Conservation (phyloP, 2,888 invertebrate species). For the Hylaea fasciaria region DNA sequence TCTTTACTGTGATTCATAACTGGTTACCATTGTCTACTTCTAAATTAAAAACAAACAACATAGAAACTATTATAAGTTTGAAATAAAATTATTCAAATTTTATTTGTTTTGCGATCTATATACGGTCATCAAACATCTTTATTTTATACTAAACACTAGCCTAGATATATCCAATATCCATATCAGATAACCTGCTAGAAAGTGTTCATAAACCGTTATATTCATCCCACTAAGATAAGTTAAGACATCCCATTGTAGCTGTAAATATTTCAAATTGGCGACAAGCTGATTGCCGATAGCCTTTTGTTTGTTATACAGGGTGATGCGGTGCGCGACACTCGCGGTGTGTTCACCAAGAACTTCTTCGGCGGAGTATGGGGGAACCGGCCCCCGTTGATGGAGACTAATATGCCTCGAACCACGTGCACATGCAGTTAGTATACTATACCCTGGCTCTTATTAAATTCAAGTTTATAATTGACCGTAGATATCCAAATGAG, state of each 20-base stretch:
- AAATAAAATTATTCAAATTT: slow-evolving; percentile 9
- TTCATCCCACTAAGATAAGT: slow-evolving; percentile 14
- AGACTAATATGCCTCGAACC: slow-evolving; percentile 75
- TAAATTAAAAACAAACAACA: neutral
- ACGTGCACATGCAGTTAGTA: slow-evolving; percentile 88
- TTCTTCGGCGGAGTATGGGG: slow-evolving; percentile 87
- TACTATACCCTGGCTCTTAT: too few relatives aligned
- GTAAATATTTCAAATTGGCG: slow-evolving; percentile 1
- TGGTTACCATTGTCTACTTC: neutral
- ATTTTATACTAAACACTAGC: neutral
- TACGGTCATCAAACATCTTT: slow-evolving; percentile 4
- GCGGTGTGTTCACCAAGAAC: slow-evolving; percentile 77
- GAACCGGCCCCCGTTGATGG: slow-evolving; percentile 86
- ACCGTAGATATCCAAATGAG: too few relatives aligned
- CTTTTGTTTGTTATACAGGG: slow-evolving; percentile 49
- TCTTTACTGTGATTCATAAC: neutral
- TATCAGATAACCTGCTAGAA: slow-evolving; percentile 11
- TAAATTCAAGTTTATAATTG: too few relatives aligned
- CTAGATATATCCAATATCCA: neutral
- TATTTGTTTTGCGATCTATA: neutral
- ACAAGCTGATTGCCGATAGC: neutral
- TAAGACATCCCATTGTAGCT: slow-evolving; percentile 8
- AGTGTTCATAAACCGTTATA: slow-evolving; percentile 15
- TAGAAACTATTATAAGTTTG: neutral
- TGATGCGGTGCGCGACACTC: slow-evolving; percentile 56